Evolutionary conservation across 1,140 invertebrate genomes (phyloP).

Genomic region (Hycleus phaleratus): DNA sequence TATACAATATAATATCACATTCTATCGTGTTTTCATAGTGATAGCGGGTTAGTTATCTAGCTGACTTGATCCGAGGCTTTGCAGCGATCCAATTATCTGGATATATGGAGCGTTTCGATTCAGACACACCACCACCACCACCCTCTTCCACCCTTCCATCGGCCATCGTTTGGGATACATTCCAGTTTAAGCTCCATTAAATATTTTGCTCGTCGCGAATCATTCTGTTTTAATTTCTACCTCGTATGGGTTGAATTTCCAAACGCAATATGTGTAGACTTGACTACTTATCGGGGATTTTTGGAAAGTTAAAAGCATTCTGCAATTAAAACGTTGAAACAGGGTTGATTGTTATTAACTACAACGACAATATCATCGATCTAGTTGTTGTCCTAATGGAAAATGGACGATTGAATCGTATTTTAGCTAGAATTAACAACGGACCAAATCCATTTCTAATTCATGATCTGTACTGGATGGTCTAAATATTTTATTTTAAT

Average conservation of each 20-base stretch:
- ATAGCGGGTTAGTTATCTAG: constrained; percentile 31
- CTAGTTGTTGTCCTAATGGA: too few relatives aligned
- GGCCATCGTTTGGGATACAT: constrained; percentile 29
- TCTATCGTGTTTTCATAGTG: constrained; percentile 26
- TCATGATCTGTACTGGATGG: too few relatives aligned
- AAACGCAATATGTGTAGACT: too few relatives aligned
- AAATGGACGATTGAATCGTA: too few relatives aligned
- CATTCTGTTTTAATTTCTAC: constrained; percentile 22
- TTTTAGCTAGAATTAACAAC: too few relatives aligned
- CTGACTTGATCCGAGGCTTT: constrained; percentile 32
- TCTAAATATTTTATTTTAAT: neutral
- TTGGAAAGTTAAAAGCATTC: constrained; percentile 14
- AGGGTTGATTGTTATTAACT: too few relatives aligned
- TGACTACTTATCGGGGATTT: constrained; percentile 5
- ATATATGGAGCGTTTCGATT: constrained; percentile 36
- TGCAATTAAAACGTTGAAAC: constrained; percentile 11
- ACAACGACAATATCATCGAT: too few relatives aligned
- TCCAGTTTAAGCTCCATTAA: constrained; percentile 31
- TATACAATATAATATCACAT: constrained; percentile 10
- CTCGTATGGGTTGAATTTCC: constrained; percentile 18
- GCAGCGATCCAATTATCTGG: constrained; percentile 34
- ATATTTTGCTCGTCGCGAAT: constrained; percentile 23
- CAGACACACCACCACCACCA: neutral
- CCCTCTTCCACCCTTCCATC: neutral
- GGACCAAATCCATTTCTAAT: too few relatives aligned